phyloP scores from a whole-genome alignment of 1,140 invertebrate genomes.

The Tigriopus japonicus region DNA sequence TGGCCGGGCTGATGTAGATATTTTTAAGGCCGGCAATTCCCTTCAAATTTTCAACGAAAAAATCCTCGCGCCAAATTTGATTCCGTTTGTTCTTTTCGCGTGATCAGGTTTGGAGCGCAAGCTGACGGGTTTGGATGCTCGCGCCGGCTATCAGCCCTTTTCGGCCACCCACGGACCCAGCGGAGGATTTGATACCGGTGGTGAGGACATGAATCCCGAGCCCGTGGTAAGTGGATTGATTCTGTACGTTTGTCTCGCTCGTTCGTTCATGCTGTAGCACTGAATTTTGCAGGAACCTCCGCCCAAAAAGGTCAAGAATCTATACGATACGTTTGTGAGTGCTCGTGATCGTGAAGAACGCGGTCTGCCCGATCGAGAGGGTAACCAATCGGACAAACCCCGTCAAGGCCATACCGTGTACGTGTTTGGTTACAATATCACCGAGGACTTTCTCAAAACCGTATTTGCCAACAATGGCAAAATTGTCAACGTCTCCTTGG shows the following conservation, averaged over 20 bases:
- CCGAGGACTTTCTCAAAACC: slow-evolving; percentile 58
- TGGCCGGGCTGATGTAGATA: too few relatives aligned
- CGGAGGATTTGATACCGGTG: slow-evolving; percentile 31
- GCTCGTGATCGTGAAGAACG: slow-evolving; percentile 42
- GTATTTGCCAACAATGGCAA: slow-evolving; percentile 54
- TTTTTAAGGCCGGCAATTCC: too few relatives aligned
- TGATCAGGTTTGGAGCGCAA: slow-evolving; percentile 62
- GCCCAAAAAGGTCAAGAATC: slow-evolving; percentile 32
- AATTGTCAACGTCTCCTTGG: slow-evolving; percentile 72
- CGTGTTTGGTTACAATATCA: slow-evolving; percentile 56
- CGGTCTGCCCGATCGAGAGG: slow-evolving; percentile 13
- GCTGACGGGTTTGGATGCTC: slow-evolving; percentile 31
- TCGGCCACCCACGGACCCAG: slow-evolving; percentile 47
- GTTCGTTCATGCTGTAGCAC: not conserved
- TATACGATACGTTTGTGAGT: slow-evolving; percentile 75
- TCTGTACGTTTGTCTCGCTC: slow-evolving; percentile 2
- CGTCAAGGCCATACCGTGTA: slow-evolving; percentile 64
- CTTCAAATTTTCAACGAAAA: too few relatives aligned
- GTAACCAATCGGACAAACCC: slow-evolving; percentile 35
- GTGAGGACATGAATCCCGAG: slow-evolving; percentile 16
- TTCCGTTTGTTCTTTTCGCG: too few relatives aligned
- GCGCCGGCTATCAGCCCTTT: slow-evolving; percentile 74
- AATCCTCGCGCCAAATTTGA: too few relatives aligned
- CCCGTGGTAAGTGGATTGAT: too few relatives aligned
- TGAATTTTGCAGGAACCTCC: too few relatives aligned